Conservation (phyloP, 2,888 invertebrate genomes). For the Smittia sp. region DNA sequence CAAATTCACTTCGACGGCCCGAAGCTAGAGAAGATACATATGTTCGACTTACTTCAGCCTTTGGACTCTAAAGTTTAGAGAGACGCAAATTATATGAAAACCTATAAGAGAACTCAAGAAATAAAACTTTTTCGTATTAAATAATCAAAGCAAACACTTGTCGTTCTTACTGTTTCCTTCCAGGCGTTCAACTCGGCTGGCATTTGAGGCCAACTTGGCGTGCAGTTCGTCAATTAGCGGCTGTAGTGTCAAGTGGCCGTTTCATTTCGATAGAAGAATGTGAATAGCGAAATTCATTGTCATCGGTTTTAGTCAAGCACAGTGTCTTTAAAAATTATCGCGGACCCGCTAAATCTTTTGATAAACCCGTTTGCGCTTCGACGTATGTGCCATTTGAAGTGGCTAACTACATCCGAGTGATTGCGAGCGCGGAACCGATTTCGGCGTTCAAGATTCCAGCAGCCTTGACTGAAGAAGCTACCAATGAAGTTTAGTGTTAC, state of each 20-base stretch:
- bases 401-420: constrained; percentile 1
- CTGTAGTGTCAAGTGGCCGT: neutral
- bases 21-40: no score
- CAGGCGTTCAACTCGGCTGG: no score
- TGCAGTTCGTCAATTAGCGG: neutral
- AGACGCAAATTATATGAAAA: no score
- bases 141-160: no score
- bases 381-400: neutral
- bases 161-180: no score
- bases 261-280: neutral
- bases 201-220: no score
- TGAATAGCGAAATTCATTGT: neutral
- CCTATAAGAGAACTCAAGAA: no score
- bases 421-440: neutral
- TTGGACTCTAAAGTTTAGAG: no score
- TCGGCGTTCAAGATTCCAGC: neutral
- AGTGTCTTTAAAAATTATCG: constrained; percentile 3
- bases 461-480: neutral
- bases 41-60: no score
- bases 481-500: neutral
- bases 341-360: neutral
- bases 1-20: no score
- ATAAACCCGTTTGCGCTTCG: neutral
- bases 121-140: no score
- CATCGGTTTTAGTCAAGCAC: neutral